Conservation (phyloP, 2,797 vertebrate genomes). For the Steatocranus sp. region DNA sequence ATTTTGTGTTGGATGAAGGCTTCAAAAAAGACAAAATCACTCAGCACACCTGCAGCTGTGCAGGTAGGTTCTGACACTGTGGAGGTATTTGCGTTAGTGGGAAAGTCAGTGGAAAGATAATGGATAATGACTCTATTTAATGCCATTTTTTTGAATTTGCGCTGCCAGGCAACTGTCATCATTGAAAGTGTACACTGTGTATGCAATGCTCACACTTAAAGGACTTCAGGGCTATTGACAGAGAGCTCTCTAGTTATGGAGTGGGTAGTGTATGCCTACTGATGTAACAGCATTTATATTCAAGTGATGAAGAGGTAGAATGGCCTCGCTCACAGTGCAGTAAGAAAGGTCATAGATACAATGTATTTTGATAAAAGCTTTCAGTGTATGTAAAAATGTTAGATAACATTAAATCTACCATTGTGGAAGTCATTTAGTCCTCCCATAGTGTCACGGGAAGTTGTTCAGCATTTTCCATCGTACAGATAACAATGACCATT, state of each 20-base stretch:
- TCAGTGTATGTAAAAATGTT: background rate
- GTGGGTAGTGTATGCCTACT: constrained; percentile 23
- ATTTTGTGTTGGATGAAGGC: constrained; percentile 41
- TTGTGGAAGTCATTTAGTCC: background rate
- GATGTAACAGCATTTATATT: constrained; percentile 29
- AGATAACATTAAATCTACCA: background rate
- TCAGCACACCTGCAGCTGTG: background rate
- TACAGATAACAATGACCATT: background rate
- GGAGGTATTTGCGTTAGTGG: constrained; percentile 5
- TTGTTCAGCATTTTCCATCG: background rate
- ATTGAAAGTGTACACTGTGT: background rate
- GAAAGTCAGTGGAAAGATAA: constrained; percentile 3
- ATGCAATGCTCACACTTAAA: background rate
- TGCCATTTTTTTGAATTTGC: constrained; percentile 14
- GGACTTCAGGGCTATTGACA: background rate
- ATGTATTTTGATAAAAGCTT: constrained; percentile 11
- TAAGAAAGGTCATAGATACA: constrained; percentile 16
- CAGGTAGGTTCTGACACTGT: constrained; percentile 39
- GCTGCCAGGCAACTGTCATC: constrained; percentile 47
- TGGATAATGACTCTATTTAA: constrained; percentile 4
- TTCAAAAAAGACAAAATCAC: constrained; percentile 16
- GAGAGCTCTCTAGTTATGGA: constrained; percentile 26
- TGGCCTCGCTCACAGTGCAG: constrained; percentile 18
- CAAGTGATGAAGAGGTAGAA: constrained; percentile 41
- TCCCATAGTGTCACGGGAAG: background rate